Evolutionary conservation across 1,140 invertebrate species (phyloP), one percentile per base, ranked within the genome.

Genomic region (Solenopsis fugax): DNA sequence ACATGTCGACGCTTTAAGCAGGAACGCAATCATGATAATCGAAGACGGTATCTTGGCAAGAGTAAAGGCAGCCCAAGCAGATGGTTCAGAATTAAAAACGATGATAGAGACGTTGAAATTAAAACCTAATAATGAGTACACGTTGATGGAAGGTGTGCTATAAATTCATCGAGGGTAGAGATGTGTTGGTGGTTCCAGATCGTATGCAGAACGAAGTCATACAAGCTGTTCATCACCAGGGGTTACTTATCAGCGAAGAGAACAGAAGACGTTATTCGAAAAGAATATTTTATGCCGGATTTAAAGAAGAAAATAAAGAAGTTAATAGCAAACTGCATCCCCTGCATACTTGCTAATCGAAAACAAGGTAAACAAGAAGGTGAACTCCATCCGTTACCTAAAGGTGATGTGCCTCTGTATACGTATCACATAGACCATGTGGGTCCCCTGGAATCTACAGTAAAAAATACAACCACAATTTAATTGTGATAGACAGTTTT

Each of bases 1-100:
- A 9, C 69, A 85, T 21, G 81, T 85, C 4, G 81, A 85, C 6
- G 58, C 69, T 0, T 54, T 85, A 41, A 85, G 81, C 34, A 73
- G 81, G 2, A 34, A 85, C 50, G 13, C 81, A 7, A 10, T 85
- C 7, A 60, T 85, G 1, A 37, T 84, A 6, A 10, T 10, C 0
- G 21, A 48, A 45, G 10, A 64, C 1, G 2, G n/a, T 4, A 12
- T 84, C 7, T 3, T 85, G 13, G 16, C 41, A 4, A 58, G n/a
- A 34, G 21, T 85, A n/a, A 72, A 52, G 34, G n/a, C 18, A n/a
- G 16, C 29, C 2, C 69, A 85, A 21, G 45, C 6, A 13, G 5
- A 73, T 13, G 58, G 65, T 37, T 0, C 54, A 12, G 37, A 72
- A 54, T 18, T 73, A 24, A 62, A 64, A 64, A 12, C 21, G n/a